A percentile compares a stretch with the other conserved stretches of the same genome.
phyloP scores from a whole-genome alignment of 2,797 vertebrate genomes.

The Rhynchotus rufescens region DNA sequence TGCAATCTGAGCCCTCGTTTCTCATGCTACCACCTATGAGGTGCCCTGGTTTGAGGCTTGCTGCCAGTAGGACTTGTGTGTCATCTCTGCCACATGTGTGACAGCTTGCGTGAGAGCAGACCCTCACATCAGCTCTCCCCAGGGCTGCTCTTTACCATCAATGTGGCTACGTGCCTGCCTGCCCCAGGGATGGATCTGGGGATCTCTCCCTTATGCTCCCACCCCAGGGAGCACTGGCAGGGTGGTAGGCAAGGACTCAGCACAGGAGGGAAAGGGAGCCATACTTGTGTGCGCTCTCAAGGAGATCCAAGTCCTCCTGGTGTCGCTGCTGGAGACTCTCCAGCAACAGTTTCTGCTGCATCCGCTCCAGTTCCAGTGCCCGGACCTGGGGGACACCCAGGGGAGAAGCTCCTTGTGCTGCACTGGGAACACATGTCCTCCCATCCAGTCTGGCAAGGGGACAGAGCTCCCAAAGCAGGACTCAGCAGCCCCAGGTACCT shows the following conservation, averaged over 20 bases:
- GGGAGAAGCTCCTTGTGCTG: background rate
- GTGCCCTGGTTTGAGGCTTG: background rate
- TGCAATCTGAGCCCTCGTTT: background rate
- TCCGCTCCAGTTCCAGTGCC: constrained; percentile 85
- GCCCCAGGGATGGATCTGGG: background rate
- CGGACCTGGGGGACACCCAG: constrained; percentile 75
- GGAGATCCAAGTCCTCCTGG: constrained; percentile 86
- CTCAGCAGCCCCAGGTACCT: accelerated
- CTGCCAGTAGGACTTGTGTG: background rate
- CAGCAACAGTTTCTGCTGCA: constrained; percentile 84
- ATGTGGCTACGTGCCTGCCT: background rate
- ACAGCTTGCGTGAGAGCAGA: background rate
- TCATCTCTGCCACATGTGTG: background rate
- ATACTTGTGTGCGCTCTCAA: constrained; percentile 88
- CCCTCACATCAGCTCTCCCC: accelerated
- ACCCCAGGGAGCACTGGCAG: too few relatives aligned
- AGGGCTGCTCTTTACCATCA: background rate
- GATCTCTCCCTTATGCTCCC: accelerated
- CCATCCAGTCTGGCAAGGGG: background rate
- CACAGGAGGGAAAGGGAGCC: background rate
- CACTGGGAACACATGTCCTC: background rate
- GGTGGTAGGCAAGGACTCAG: background rate
- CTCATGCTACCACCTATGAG: background rate
- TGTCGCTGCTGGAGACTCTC: constrained; percentile 86
- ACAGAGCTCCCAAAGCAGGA: background rate